Percentiles rank a stretch among this genome's conserved stretches.
Conservation (phyloP, 2,113 vertebrate genomes). For the Junco hyemalis region DNA sequence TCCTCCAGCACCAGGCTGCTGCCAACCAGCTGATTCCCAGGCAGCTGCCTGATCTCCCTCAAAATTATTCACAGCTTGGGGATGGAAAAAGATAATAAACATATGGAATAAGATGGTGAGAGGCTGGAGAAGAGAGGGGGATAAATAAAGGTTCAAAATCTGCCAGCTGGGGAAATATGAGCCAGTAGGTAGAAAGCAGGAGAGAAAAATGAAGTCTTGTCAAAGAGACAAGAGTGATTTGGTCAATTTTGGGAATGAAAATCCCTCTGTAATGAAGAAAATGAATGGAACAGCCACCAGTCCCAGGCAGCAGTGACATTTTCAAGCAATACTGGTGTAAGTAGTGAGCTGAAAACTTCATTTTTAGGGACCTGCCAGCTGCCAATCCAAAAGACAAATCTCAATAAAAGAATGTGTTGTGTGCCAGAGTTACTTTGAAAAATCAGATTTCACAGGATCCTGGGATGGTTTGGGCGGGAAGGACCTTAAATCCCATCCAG, state of each 20-base stretch:
- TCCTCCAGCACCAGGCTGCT: background rate
- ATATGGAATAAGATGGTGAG: background rate
- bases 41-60: slow-evolving; percentile 26
- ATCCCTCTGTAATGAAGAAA: background rate
- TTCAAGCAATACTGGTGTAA: background rate
- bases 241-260: background rate
- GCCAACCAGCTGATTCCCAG: slow-evolving; percentile 41
- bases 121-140: background rate
- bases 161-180: background rate
- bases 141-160: background rate
- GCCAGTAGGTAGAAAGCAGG: background rate
- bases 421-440: background rate
- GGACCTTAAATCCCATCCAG: background rate
- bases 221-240: background rate
- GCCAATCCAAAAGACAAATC: background rate
- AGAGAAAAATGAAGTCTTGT: background rate
- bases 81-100: slow-evolving; percentile 19
- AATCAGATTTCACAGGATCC: background rate
- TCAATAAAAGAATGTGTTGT: background rate
- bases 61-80: slow-evolving; percentile 26
- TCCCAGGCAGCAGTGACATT: background rate
- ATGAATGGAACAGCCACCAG: background rate
- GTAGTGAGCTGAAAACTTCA: background rate
- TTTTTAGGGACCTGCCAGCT: background rate
- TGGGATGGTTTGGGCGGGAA: background rate